These are phyloP conservation scores for Sinohyriopsis cumingii DNA, from an alignment of 2,888 invertebrate genomes.

Conservation along the genomic window DNA sequence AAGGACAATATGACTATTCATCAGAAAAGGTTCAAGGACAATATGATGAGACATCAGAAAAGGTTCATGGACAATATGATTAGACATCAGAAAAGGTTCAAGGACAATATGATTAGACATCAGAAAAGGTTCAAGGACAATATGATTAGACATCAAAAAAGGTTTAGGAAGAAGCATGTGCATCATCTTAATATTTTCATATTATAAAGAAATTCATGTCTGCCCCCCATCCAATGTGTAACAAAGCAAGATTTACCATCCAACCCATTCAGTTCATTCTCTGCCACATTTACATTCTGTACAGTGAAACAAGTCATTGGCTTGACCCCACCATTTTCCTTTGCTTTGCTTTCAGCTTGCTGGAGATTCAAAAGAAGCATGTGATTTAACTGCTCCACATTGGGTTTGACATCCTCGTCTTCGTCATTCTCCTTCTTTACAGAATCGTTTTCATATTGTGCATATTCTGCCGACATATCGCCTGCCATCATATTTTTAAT, in stretches of 20 bases:
- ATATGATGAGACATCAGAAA: too few species aligned
- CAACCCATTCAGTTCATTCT: background rate
- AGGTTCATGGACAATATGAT: too few species aligned
- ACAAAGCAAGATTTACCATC: constrained; percentile 1
- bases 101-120: too few species aligned
- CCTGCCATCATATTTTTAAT: constrained; percentile 6
- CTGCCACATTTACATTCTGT: background rate
- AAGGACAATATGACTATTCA: too few species aligned
- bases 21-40: too few species aligned
- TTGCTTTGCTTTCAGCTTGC: constrained; percentile 12
- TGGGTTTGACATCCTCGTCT: constrained; percentile 48
- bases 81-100: too few species aligned
- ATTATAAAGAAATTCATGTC: too few species aligned
- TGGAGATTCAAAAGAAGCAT: constrained; percentile 35
- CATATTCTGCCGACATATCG: constrained; percentile 3
- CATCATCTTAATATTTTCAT: too few species aligned
- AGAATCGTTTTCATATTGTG: background rate
- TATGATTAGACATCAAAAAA: too few species aligned
- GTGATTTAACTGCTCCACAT: constrained; percentile 36
- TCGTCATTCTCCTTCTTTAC: constrained; percentile 17
- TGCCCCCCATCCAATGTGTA: too few species aligned
- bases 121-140: too few species aligned
- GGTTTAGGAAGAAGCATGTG: too few species aligned
- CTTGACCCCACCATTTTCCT: constrained; percentile 8
- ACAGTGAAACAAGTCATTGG: background rate